A percentile compares a stretch with the other conserved stretches of the same genome.
Evolutionary conservation across 1,140 invertebrate genomes (phyloP).

Genomic region (Tenebrio molitor): DNA sequence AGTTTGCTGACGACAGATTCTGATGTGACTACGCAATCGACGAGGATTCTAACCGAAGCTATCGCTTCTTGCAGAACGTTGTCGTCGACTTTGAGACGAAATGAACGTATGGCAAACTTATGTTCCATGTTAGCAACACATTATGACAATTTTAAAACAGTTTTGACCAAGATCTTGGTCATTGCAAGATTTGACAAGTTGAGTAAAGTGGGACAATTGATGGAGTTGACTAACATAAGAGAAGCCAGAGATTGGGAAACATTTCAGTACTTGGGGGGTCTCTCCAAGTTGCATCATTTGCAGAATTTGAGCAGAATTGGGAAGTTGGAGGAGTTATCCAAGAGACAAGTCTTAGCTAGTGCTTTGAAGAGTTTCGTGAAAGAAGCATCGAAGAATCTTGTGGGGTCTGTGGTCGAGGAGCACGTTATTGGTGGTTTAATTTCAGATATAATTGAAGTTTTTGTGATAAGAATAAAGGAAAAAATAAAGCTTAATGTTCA

Average conservation of each 20-base stretch:
- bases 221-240: not conserved
- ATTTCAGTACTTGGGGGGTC: not conserved
- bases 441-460: no score
- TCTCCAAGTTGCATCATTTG: no score
- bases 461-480: not conserved
- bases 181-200: not conserved
- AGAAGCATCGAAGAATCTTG: not conserved
- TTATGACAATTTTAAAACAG: not conserved
- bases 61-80: not conserved
- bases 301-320: no score
- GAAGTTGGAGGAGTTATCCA: not conserved
- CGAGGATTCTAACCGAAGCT: constrained; percentile 4
- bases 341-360: not conserved
- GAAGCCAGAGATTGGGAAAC: not conserved
- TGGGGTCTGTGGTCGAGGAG: not conserved
- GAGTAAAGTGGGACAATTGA: not conserved
- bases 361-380: not conserved
- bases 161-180: not conserved
- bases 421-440: no score
- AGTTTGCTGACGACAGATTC: not conserved
- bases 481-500: no score
- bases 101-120: not conserved
- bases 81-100: not conserved
- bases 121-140: not conserved
- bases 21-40: not conserved